Evolutionary conservation across 2,888 invertebrate species (phyloP).

Genomic region (Aricia artaxerxes): DNA sequence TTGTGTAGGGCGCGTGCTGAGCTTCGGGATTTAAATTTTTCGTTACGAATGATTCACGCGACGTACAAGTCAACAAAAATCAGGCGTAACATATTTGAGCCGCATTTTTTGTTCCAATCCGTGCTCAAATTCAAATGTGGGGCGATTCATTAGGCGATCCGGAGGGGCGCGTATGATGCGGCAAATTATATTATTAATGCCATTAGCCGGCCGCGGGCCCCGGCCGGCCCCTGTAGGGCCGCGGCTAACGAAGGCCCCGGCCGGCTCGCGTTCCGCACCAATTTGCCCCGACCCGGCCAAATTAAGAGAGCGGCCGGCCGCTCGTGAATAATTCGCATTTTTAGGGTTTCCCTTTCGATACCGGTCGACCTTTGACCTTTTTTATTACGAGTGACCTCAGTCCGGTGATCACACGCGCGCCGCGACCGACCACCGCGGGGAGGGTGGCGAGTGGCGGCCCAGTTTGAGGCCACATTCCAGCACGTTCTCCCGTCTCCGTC

Average conservation of each 20-base stretch:
- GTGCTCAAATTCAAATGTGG: slow-evolving; percentile 21
- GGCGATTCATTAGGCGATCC: slow-evolving; percentile 17
- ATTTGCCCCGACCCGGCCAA: slow-evolving; percentile 24
- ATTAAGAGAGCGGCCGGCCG: slow-evolving; percentile 27
- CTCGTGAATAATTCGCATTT: slow-evolving; percentile 30
- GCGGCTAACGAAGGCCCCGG: slow-evolving; percentile 23
- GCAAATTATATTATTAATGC: slow-evolving; percentile 31
- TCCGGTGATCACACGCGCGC: not conserved
- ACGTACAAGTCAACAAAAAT: slow-evolving; percentile 6
- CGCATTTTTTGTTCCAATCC: slow-evolving; percentile 5
- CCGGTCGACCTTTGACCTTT: slow-evolving; percentile 3
- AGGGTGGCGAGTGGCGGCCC: not conserved
- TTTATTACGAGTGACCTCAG: slow-evolving; percentile 2
- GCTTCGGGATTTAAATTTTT: not conserved
- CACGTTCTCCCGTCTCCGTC: not conserved
- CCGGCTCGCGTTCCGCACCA: slow-evolving; percentile 25
- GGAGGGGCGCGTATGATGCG: slow-evolving; percentile 22
- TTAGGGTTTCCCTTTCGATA: slow-evolving; percentile 25
- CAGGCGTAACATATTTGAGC: not conserved
- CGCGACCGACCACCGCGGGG: not conserved
- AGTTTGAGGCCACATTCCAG: not conserved
- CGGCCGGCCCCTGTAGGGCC: not conserved
- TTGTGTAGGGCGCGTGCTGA: not conserved
- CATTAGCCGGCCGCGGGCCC: slow-evolving; percentile 23
- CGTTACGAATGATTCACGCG: not conserved